Evolutionary conservation across 2,113 vertebrate species (phyloP).

Genomic region (Nerophis lumbriciformis): DNA sequence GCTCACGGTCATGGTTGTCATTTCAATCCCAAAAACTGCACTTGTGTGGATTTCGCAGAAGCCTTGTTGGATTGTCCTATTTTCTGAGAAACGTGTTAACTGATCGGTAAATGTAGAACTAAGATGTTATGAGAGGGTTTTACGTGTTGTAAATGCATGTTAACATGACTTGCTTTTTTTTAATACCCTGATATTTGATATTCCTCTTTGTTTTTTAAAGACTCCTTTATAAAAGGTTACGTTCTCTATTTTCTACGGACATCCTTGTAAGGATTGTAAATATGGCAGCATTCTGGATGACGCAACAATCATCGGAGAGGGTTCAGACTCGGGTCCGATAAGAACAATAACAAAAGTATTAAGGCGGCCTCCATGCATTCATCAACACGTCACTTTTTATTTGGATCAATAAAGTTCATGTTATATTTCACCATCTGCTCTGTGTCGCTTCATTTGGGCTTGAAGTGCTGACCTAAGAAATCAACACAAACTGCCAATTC

Average conservation of each 20-base stretch:
- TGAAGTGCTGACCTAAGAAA: too few relatives aligned
- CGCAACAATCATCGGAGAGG: constrained; percentile 66
- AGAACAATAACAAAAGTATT: constrained; percentile 55
- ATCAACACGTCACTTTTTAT: constrained; percentile 60
- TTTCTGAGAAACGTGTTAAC: constrained; percentile 66
- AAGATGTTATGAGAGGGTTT: constrained; percentile 33
- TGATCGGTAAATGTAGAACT: constrained; percentile 22
- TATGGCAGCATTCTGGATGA: constrained; percentile 68
- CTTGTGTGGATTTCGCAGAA: not conserved
- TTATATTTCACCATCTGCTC: constrained; percentile 51
- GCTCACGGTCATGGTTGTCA: not conserved
- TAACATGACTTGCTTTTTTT: constrained; percentile 63
- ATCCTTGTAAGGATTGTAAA: constrained; percentile 79
- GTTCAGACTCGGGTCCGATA: constrained; percentile 30
- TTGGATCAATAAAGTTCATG: constrained; percentile 78
- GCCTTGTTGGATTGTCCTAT: constrained; percentile 75
- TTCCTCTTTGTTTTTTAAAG: constrained; percentile 61
- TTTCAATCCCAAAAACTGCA: constrained; percentile 18
- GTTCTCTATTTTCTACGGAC: constrained; percentile 76
- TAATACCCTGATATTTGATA: constrained; percentile 67
- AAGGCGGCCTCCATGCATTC: constrained; percentile 63
- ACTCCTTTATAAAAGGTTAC: constrained; percentile 69
- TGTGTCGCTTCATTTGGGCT: constrained; percentile 7
- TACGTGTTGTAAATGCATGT: constrained; percentile 78
- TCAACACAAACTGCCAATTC: too few relatives aligned